phyloP scores from a whole-genome alignment of 2,113 vertebrate genomes.

The Corythoichthys haematopterus region DNA sequence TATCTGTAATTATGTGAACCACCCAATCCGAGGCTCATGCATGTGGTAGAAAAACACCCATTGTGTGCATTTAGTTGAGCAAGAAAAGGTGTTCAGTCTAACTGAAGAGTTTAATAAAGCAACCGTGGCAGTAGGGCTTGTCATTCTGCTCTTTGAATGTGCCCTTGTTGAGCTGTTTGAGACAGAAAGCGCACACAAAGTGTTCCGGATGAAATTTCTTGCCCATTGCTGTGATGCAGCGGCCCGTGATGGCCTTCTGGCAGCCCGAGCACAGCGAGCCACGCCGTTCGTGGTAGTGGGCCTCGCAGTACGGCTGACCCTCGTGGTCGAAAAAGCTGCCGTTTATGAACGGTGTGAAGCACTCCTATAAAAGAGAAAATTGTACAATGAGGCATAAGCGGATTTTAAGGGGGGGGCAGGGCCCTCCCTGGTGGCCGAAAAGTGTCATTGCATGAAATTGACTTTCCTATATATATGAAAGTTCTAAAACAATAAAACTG shows the following conservation, averaged over 20 bases:
- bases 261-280: constrained; percentile 96
- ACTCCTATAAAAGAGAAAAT: constrained; percentile 76
- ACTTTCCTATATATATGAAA: no score
- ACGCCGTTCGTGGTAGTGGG: constrained; percentile 91
- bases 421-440: no score
- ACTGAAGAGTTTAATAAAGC: constrained; percentile 97
- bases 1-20: constrained; percentile 17
- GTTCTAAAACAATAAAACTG: no score
- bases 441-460: no score
- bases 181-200: constrained; percentile 98
- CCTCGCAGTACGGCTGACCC: constrained; percentile 95
- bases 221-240: constrained; percentile 98
- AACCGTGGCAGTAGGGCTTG: constrained; percentile 97
- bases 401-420: no score
- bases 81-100: constrained; percentile 58
- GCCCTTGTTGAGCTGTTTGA: constrained; percentile 99
- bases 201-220: constrained; percentile 99
- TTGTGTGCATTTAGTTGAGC: constrained; percentile 12
- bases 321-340: constrained; percentile 99
- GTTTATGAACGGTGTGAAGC: constrained; percentile 91
- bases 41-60: constrained; percentile 22
- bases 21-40: constrained; percentile 24
- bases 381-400: background rate
- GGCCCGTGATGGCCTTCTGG: constrained; percentile 97
- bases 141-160: constrained; percentile 99